Evolutionary conservation across 2,113 vertebrate genomes (phyloP).

Genomic region (Alligator mississippiensis): DNA sequence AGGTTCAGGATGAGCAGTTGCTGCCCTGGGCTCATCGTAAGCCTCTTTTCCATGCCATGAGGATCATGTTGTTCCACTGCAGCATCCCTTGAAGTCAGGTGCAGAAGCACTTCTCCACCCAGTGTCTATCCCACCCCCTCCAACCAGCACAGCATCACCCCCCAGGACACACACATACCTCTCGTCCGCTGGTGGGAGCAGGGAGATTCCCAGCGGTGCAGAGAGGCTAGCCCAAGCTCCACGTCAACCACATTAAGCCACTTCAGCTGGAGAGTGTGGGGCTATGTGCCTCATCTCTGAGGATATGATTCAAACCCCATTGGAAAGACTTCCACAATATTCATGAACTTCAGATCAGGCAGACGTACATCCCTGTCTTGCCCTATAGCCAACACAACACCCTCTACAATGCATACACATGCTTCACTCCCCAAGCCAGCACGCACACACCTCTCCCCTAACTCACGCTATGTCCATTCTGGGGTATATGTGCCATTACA

Average conservation of each 20-base stretch:
- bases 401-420: background rate
- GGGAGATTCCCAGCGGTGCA: background rate
- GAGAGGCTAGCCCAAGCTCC: background rate
- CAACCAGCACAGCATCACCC: rapidly evolving
- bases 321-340: background rate
- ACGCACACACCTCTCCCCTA: background rate
- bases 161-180: rapidly evolving
- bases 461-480: background rate
- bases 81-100: background rate
- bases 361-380: background rate
- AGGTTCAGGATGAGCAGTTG: background rate
- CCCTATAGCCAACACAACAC: background rate
- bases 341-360: background rate
- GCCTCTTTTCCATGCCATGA: background rate
- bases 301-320: background rate
- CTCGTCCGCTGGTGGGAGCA: rapidly evolving
- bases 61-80: rapidly evolving
- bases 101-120: background rate
- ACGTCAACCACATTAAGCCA: background rate
- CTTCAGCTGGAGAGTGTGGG: background rate
- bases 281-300: background rate
- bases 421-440: background rate
- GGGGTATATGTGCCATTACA: too few species aligned
- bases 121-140: background rate
- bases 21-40: background rate